phyloP scores from a whole-genome alignment of 2,113 vertebrate species.

The Synodontis membranacea region DNA sequence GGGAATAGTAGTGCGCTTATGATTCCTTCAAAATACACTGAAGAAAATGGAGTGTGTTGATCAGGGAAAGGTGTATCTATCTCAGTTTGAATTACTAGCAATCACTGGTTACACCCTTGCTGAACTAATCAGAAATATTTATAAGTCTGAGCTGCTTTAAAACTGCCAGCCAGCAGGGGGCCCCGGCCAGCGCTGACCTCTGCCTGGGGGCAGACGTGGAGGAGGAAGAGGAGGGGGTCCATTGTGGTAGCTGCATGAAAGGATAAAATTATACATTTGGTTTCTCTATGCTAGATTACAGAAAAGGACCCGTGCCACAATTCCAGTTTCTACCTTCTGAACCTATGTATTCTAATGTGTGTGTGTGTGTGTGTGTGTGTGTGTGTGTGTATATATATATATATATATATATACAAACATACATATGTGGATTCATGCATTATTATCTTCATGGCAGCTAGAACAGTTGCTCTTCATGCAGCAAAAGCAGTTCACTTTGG shows the following conservation, averaged over 20 bases:
- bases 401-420: no score
- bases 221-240: background rate
- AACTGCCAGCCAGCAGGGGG: background rate
- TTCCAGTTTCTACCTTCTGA: background rate
- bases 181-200: constrained; percentile 4
- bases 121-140: background rate
- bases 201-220: background rate
- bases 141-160: constrained; percentile 1
- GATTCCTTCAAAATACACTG: background rate
- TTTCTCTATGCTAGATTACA: background rate
- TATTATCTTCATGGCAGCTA: background rate
- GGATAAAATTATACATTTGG: background rate
- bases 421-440: background rate
- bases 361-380: no score
- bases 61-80: background rate
- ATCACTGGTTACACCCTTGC: background rate
- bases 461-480: background rate
- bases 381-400: no score
- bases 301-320: background rate
- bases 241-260: constrained; percentile 6
- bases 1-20: background rate
- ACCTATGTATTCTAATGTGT: background rate
- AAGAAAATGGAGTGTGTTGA: background rate
- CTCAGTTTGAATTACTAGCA: background rate
- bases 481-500: background rate